These are phyloP conservation scores for Montipora capitata DNA, from an alignment of 92 coral and sea anemone genomes.

Conservation along the genomic window DNA sequence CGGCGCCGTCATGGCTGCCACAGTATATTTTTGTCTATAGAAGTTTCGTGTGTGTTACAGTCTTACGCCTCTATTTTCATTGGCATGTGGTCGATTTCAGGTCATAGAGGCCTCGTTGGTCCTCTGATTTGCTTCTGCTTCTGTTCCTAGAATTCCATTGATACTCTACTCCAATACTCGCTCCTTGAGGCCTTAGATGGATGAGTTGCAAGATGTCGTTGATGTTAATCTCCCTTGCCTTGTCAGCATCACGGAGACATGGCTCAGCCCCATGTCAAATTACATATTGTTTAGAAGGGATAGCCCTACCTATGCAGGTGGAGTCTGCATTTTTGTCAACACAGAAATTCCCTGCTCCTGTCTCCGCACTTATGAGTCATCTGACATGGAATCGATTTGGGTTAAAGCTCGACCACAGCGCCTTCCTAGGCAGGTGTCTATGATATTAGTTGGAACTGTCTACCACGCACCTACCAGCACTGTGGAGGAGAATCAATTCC, in stretches of 20 bases:
- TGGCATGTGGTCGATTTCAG: too few species aligned
- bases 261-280: constrained; percentile 43
- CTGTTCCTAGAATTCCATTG: neutral
- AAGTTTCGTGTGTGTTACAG: too few species aligned
- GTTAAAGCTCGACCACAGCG: constrained; percentile 23
- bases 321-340: constrained; percentile 33
- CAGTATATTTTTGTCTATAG: too few species aligned
- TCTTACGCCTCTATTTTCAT: too few species aligned
- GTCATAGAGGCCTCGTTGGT: too few species aligned
- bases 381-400: constrained; percentile 54
- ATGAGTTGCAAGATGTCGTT: constrained; percentile 22
- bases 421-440: constrained; percentile 28
- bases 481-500: constrained; percentile 6
- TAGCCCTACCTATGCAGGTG: constrained; percentile 35
- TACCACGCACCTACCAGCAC: constrained; percentile 18
- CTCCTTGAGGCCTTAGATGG: constrained; percentile 16
- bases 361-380: constrained; percentile 10
- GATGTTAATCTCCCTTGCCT: constrained; percentile 26
- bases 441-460: constrained; percentile 26
- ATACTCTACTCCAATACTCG: constrained; percentile 1
- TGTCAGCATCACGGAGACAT: constrained; percentile 19
- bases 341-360: constrained; percentile 30
- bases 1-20: too few species aligned
- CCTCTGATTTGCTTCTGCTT: too few species aligned
- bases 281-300: constrained; percentile 48